Base-by-base conservation (phyloP, 1,140 invertebrate species). In the Alviniconcha marisindica region DNA sequence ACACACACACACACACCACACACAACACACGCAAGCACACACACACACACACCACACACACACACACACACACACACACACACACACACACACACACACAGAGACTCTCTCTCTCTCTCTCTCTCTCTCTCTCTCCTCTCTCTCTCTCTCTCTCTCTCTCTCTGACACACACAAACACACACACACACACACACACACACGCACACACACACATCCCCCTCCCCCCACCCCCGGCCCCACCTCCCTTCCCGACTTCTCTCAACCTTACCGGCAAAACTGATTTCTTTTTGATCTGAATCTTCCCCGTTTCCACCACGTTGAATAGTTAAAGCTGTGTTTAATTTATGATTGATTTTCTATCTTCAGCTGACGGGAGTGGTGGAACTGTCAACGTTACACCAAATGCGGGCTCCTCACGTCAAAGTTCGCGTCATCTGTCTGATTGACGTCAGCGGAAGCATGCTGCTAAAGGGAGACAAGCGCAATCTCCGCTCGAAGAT, bases 371-470 rank as follows among this genome's bases (percentile, higher is more conserved):
- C 82, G 60, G 81, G 87, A 1, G 83, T 89, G 5, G 42, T 87
- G 33, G 85, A 87, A 40, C 78, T 87, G 7, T 85, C 87, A 18
- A 88, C 86, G 1, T 56, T 83, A 54, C 79, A 82, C 48, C 76
- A 85, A 2, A 74, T 60, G 48, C 82, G 81, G 4, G 63, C 85
- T 5, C 74, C 83, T 15, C 79, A 74, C 38, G 71, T 88, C 33
- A 82, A 82, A 76, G 81, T 84, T 24, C 77, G 86, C 7, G 84
- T 89, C 56, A 77, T 89, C 28, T 78, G 87, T 48, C 71, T 88
- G 51, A 84, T 88, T 69, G 88, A 89, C 77, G 76, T 85, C 42
- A 89, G 88, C 80, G 88, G 88, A 18, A 89, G 88, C 63, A 89
- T 89, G 88, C 82, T 87, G 24, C 83, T 87, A 18, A 87, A 87